phyloP scores from a whole-genome alignment of 2,797 vertebrate species.

The Scomberomorus guttatus region DNA sequence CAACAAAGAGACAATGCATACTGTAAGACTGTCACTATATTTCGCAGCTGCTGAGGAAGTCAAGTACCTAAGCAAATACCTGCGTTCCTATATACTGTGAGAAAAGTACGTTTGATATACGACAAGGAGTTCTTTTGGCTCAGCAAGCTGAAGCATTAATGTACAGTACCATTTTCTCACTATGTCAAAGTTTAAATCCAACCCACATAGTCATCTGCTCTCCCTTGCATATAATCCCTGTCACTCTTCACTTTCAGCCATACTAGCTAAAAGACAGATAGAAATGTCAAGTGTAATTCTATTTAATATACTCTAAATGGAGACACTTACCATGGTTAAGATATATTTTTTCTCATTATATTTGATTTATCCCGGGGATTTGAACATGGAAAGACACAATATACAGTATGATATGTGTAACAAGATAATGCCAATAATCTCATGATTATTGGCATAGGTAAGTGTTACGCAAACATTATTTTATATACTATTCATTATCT shows the following conservation, averaged over 20 bases:
- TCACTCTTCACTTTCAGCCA: conserved; percentile 1
- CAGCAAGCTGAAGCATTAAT: conserved; percentile 16
- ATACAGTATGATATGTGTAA: neutral
- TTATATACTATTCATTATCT: neutral
- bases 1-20: neutral
- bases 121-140: conserved; percentile 24
- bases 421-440: too few species aligned
- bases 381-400: neutral
- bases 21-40: neutral
- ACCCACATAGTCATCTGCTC: conserved; percentile 40
- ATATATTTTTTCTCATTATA: neutral
- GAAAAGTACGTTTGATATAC: conserved; percentile 4
- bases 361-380: neutral
- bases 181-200: conserved; percentile 49
- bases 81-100: neutral
- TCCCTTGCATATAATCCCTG: conserved; percentile 16
- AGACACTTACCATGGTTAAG: neutral
- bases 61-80: neutral
- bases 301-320: neutral
- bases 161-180: conserved; percentile 24
- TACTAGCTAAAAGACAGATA: neutral
- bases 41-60: conserved; percentile 1
- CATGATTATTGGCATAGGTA: too few species aligned
- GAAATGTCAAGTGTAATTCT: neutral
- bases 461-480: neutral